These are phyloP conservation scores for Chrysemys picta DNA, from an alignment of 2,113 vertebrate genomes.

Conservation along the genomic window DNA sequence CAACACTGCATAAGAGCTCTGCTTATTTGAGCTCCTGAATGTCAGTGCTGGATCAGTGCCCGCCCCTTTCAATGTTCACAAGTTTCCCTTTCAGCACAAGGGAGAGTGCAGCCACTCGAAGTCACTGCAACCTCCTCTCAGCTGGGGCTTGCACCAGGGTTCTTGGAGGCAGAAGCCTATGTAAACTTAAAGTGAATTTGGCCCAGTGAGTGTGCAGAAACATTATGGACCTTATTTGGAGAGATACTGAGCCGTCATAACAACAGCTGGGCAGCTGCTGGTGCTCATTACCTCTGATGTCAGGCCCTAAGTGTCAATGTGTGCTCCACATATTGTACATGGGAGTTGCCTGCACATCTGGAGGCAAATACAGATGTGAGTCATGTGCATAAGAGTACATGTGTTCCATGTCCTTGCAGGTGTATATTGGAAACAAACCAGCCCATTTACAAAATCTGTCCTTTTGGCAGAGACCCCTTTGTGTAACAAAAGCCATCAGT, in stretches of 20 bases:
- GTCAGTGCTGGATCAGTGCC: neutral
- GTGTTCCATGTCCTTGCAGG: neutral
- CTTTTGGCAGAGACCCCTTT: neutral
- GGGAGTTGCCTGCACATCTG: neutral
- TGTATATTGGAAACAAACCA: neutral
- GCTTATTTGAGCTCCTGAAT: neutral
- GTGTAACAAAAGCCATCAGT: neutral
- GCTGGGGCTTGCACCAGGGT: neutral
- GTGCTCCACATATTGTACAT: neutral
- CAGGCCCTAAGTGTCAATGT: neutral
- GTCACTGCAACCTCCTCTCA: neutral
- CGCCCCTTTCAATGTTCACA: neutral
- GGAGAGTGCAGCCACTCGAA: neutral
- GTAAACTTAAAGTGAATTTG: neutral
- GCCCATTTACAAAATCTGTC: neutral
- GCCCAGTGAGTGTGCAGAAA: neutral
- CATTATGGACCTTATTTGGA: neutral
- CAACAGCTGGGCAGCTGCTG: neutral
- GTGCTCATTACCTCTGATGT: neutral
- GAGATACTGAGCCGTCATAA: neutral
- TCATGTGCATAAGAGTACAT: neutral
- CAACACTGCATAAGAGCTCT: neutral
- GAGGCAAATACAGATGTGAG: neutral
- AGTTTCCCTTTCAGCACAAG: neutral
- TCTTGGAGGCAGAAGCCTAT: neutral